Evolutionary conservation across 2,797 vertebrate genomes (phyloP).

Genomic region (Epinephelus malabaricus): DNA sequence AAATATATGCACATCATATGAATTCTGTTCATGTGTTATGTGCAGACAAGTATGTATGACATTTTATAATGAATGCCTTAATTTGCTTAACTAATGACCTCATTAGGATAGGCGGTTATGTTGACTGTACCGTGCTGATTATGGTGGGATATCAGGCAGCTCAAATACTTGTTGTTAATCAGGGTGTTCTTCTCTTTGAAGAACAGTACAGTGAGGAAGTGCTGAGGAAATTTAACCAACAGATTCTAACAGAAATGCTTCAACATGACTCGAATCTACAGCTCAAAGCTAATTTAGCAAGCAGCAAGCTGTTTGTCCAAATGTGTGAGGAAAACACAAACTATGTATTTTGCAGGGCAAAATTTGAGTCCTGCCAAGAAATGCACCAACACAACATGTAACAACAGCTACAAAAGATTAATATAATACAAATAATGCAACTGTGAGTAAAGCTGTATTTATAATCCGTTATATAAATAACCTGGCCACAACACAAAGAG

Average conservation of each 20-base stretch:
- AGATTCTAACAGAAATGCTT: conserved; percentile 1
- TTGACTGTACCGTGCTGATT: conserved; percentile 40
- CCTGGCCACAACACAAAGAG: not conserved
- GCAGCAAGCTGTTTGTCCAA: not conserved
- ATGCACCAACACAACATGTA: not conserved
- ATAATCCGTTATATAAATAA: too few species aligned
- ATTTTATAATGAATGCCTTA: conserved; percentile 45
- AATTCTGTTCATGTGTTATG: not conserved
- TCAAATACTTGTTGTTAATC: conserved; percentile 41
- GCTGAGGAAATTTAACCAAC: conserved; percentile 14
- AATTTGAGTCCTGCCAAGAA: not conserved
- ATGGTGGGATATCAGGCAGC: conserved; percentile 25
- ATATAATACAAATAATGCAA: conserved; percentile 9
- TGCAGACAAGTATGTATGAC: conserved; percentile 24
- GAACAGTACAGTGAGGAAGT: conserved; percentile 19
- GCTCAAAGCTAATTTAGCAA: not conserved
- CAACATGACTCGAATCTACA: not conserved
- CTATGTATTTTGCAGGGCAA: not conserved
- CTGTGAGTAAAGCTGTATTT: conserved; percentile 5
- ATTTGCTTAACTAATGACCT: conserved; percentile 65
- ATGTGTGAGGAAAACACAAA: not conserved
- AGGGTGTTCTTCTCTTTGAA: conserved; percentile 29
- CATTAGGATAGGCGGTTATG: conserved; percentile 49
- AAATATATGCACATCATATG: not conserved
- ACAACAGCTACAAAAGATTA: conserved; percentile 1